Conservation (phyloP, 2,888 invertebrate genomes). For the Ormia ochracea region DNA sequence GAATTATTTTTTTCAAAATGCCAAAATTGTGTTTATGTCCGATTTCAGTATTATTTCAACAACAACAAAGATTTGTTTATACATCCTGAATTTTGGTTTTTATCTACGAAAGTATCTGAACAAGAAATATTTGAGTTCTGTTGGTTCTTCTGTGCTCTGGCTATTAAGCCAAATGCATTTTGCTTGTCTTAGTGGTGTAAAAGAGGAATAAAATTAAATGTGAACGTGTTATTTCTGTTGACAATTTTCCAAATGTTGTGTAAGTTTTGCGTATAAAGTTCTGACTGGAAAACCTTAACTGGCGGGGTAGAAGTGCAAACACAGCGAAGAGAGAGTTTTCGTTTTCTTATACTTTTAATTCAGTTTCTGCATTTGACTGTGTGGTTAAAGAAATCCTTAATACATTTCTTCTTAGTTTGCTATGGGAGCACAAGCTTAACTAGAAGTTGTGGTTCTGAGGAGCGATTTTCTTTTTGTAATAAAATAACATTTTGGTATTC, state of each 20-base stretch:
- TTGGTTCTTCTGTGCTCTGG: conserved; percentile 26
- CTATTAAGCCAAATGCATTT: conserved; percentile 59
- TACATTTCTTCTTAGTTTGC: conserved; percentile 47
- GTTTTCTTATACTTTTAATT: not conserved
- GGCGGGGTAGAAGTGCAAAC: not conserved
- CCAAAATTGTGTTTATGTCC: too few species aligned
- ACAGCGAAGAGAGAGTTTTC: not conserved
- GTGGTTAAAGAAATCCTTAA: conserved; percentile 15
- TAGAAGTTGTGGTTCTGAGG: conserved; percentile 25
- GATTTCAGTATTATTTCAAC: not conserved
- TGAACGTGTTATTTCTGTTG: conserved; percentile 22
- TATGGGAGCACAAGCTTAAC: conserved; percentile 2
- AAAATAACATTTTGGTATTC: not conserved
- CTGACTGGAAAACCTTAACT: not conserved
- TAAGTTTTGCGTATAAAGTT: not conserved
- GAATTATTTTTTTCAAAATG: too few species aligned
- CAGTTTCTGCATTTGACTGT: not conserved
- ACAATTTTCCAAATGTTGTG: conserved; percentile 40
- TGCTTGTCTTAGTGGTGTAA: conserved; percentile 34
- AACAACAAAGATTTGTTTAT: not conserved
- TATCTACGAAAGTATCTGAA: not conserved
- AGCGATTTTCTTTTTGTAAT: not conserved
- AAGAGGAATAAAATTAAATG: conserved; percentile 8
- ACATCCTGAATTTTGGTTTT: not conserved
- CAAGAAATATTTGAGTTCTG: not conserved